phyloP scores from a whole-genome alignment of 2,113 vertebrate genomes.

The Trogon melanurus region DNA sequence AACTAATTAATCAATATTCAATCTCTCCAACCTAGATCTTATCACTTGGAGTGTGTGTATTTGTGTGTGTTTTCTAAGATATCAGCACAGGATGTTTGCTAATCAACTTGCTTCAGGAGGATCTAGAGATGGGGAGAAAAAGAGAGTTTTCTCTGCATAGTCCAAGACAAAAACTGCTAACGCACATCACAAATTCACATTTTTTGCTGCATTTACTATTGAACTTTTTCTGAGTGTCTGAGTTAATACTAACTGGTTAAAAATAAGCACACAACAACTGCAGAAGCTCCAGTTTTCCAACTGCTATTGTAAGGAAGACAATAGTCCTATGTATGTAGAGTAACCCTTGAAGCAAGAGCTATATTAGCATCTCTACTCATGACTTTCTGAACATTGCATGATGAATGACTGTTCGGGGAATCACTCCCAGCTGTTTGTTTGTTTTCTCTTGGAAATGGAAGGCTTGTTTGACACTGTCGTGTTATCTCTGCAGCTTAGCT shows the following conservation, averaged over 20 bases:
- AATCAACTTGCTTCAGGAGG: background rate
- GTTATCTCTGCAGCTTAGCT: background rate
- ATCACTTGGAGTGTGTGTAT: background rate
- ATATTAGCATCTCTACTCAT: background rate
- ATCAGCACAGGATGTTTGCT: background rate
- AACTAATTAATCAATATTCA: conserved; percentile 19
- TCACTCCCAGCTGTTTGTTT: conserved; percentile 28
- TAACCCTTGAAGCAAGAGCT: background rate
- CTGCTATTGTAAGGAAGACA: background rate
- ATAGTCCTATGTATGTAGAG: background rate
- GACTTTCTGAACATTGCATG: background rate
- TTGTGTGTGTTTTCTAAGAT: background rate
- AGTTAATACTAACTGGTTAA: background rate
- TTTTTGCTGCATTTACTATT: background rate
- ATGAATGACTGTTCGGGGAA: background rate
- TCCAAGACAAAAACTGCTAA: background rate
- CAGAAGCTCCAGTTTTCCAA: background rate
- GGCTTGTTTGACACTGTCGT: background rate
- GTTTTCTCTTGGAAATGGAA: conserved; percentile 6
- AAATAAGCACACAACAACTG: background rate
- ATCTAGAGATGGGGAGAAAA: background rate
- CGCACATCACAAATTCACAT: background rate
- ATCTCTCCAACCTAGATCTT: background rate
- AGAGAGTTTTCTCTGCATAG: background rate
- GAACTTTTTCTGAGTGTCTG: background rate